Percentiles rank a stretch among this genome's conserved stretches.
Conservation (phyloP, 2,797 vertebrate species). For the Molossus molossus region DNA sequence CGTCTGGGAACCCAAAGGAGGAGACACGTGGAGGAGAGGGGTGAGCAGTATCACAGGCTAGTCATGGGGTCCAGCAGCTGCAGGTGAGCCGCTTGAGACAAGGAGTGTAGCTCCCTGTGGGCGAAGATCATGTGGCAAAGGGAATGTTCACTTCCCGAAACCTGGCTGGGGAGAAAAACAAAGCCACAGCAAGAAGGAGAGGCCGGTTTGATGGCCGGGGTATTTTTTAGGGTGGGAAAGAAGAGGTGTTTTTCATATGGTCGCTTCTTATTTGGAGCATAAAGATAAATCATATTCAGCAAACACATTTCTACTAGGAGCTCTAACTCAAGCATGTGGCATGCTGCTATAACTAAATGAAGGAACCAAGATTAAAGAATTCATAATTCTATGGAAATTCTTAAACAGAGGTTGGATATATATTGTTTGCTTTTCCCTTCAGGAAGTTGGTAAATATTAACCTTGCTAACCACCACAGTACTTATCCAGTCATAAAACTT, state of each 20-base stretch:
- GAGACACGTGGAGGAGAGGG: not conserved
- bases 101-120: not conserved
- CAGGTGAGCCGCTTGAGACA: not conserved
- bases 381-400: slow-evolving; percentile 4
- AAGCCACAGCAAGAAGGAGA: not conserved
- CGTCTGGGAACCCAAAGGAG: not conserved
- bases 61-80: no score
- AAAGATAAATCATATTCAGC: not conserved
- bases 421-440: slow-evolving; percentile 56
- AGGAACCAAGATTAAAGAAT: not conserved
- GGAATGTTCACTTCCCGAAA: not conserved
- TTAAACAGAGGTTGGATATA: not conserved
- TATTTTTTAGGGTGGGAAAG: not conserved
- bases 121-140: not conserved
- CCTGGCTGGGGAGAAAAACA: not conserved
- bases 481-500: slow-evolving; percentile 36
- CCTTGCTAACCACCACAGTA: slow-evolving; percentile 1
- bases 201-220: not conserved
- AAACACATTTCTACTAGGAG: not conserved
- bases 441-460: slow-evolving; percentile 61
- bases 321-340: not conserved
- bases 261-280: not conserved
- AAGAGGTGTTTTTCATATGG: not conserved
- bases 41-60: not conserved
- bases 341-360: not conserved